Conservation (phyloP, 2,888 invertebrate species). For the Diploptera punctata region DNA sequence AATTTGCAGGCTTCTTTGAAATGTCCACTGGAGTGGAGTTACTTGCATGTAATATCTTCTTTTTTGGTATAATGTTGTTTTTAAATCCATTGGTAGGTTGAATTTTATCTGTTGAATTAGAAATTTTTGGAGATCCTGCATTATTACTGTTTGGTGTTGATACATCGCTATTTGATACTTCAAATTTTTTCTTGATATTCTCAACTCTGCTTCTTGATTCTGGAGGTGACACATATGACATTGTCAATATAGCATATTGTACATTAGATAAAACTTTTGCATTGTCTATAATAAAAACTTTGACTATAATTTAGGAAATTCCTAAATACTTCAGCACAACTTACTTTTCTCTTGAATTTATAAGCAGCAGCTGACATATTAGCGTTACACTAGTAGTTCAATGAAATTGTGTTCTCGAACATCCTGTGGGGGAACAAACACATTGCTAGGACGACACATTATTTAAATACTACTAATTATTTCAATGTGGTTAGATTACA, state of each 20-base stretch:
- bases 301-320: too few relatives aligned
- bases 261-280: too few relatives aligned
- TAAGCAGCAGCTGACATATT: too few relatives aligned
- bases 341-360: too few relatives aligned
- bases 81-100: neutral
- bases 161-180: slow-evolving; percentile 12
- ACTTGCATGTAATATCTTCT: neutral
- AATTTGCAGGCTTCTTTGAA: neutral
- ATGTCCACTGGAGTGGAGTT: neutral
- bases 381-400: too few relatives aligned
- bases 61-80: neutral
- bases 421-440: neutral
- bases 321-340: too few relatives aligned
- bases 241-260: slow-evolving; percentile 1
- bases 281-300: too few relatives aligned
- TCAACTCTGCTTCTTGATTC: slow-evolving; percentile 31
- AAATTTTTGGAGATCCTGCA: neutral
- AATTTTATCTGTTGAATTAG: neutral
- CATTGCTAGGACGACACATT: neutral
- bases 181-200: slow-evolving; percentile 37
- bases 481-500: too few relatives aligned
- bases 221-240: slow-evolving; percentile 31
- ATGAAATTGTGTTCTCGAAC: neutral
- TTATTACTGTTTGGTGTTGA: neutral
- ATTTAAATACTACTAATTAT: neutral